Evolutionary conservation across 2,797 vertebrate species (phyloP).

Genomic region (Stomatorhinus walkeri): DNA sequence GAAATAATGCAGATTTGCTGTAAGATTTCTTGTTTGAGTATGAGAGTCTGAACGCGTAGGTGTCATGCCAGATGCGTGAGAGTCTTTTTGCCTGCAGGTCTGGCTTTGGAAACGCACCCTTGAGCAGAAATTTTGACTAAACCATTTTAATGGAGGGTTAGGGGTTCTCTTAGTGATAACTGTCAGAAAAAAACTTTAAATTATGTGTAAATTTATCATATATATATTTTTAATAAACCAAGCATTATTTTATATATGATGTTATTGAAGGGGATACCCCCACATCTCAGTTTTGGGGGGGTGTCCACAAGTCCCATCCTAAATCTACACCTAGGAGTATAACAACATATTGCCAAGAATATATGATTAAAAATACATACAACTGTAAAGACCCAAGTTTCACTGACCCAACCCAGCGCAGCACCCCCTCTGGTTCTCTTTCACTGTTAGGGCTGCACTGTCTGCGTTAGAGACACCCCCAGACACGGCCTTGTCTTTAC

Average conservation of each 20-base stretch:
- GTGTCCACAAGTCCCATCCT: neutral
- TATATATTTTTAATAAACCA: neutral
- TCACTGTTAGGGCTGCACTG: neutral
- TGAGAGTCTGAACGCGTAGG: neutral
- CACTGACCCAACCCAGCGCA: neutral
- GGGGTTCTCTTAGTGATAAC: neutral
- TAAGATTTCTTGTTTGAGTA: neutral
- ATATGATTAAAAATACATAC: neutral
- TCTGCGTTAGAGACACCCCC: neutral
- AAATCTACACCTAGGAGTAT: neutral
- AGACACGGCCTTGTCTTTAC: neutral
- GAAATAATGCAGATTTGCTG: neutral
- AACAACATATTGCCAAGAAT: neutral
- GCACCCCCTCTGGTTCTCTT: neutral
- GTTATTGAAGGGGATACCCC: neutral
- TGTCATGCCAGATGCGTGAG: neutral
- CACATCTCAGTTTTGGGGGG: neutral
- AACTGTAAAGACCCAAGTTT: neutral
- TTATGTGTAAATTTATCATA: neutral
- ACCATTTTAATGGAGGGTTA: neutral
- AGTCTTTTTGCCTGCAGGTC: neutral
- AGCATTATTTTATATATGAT: neutral
- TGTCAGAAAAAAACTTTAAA: neutral
- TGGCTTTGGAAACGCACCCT: neutral
- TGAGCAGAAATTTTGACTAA: neutral